Evolutionary conservation across 2,113 vertebrate genomes (phyloP).

Genomic region (Cichladusa arquata): DNA sequence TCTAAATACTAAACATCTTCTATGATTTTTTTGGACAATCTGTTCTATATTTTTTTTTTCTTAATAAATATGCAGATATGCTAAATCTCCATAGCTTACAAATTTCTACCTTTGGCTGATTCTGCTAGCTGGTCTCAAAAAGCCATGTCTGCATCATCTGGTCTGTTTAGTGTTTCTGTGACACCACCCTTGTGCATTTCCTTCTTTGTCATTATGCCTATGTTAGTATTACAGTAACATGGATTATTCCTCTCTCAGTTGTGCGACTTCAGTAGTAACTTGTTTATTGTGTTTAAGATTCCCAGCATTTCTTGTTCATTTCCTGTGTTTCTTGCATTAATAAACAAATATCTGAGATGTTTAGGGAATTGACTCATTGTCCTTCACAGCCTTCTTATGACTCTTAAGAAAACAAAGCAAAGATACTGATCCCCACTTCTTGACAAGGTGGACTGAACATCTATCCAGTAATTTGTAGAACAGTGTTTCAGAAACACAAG

Average conservation of each 20-base stretch:
- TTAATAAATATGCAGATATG: background rate
- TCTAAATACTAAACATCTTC: background rate
- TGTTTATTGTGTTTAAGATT: background rate
- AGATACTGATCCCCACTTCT: background rate
- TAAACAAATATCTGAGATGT: background rate
- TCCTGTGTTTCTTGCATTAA: background rate
- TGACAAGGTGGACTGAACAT: background rate
- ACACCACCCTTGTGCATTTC: background rate
- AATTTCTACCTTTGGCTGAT: background rate
- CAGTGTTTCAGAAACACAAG: background rate
- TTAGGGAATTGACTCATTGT: background rate
- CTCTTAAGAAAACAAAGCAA: background rate
- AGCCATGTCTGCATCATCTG: background rate
- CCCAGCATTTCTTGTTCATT: background rate
- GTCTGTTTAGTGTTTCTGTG: background rate
- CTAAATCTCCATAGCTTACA: background rate
- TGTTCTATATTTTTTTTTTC: background rate
- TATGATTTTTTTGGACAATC: background rate
- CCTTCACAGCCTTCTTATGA: background rate
- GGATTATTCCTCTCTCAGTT: background rate
- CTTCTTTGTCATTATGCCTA: background rate
- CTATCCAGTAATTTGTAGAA: background rate
- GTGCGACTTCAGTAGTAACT: background rate
- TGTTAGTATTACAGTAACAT: background rate
- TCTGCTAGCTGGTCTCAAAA: background rate